Evolutionary conservation across 2,113 vertebrate genomes (phyloP), one percentile per base, ranked within the genome.

Genomic region (Myrmecophaga tridactyla): DNA sequence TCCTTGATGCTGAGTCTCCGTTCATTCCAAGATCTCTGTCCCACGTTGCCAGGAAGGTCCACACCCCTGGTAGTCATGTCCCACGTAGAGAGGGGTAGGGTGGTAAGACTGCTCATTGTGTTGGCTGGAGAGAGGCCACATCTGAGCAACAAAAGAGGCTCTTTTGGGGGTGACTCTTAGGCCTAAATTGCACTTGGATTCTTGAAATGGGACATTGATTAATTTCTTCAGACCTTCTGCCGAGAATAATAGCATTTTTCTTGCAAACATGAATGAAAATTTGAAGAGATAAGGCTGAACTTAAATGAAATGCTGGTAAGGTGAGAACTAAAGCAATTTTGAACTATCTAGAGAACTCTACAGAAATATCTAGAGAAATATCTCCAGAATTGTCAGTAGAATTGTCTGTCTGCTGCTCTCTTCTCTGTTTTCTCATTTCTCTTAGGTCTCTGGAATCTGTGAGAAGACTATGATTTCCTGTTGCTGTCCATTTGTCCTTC

Each of bases 271-370:
- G 6, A 6, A 48, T 81, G n/a, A 82, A 86, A 86, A 53, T 53
- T 84, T 87, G 63, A 92, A 89, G 21, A 76, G 75, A 62, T 69
- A 60, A 86, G 29, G 7, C 6, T 90, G 39, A 13, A 2, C 51
- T 82, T 77, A 82, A 86, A 31, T 75, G 53, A 73, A 90, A 72
- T 36, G 90, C 41, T 87, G 23, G n/a, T 17, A 92, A 95, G 53
- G 7, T 63, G 63, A 83, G 31, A 7, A 31, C 29, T 63, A 18
- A 62, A 69, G 69, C 31, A 81, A 58, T 77, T 36, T 34, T 21
- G 29, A 84, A 69, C 36, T 90, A 90, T 43, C 23, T 78, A 7
- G 58, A 76, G 63, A 72, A 63, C 65, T 46, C 1, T 43, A 5
- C 39, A 39, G 43, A 88, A 53, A 83, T 87, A 63, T 10, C 23